These are phyloP conservation scores for Phylloscopus trochilus DNA, from an alignment of 2,113 vertebrate species.

Conservation along the genomic window DNA sequence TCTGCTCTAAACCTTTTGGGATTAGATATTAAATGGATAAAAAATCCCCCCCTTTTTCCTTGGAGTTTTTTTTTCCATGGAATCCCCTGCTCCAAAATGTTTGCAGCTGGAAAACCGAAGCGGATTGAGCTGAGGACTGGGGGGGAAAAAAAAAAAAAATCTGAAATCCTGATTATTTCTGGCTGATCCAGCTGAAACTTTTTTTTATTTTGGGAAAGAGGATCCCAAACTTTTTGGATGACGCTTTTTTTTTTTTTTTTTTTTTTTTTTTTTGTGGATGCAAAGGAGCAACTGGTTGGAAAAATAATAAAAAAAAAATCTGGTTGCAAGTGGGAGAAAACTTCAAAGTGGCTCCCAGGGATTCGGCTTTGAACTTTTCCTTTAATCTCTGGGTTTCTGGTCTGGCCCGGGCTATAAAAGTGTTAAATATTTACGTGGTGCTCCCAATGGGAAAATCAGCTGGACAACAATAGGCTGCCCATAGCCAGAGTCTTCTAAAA, in stretches of 20 bases:
- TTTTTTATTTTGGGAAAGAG: neutral
- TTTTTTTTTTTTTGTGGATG: neutral
- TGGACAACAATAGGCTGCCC: conserved; percentile 31
- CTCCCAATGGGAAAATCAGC: conserved; percentile 43
- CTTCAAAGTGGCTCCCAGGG: neutral
- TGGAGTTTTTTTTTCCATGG: neutral
- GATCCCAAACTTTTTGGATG: neutral
- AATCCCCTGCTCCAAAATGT: neutral
- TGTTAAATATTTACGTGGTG: neutral
- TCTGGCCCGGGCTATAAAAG: neutral
- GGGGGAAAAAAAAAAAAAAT: neutral
- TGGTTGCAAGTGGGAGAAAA: neutral
- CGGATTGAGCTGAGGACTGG: neutral
- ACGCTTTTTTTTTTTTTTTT: neutral
- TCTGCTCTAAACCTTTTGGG: conserved; percentile 27
- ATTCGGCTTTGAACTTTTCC: conserved; percentile 22
- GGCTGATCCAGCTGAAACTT: neutral
- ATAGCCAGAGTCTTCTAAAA: neutral
- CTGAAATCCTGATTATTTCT: neutral
- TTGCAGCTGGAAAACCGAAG: neutral
- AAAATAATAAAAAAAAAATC: neutral
- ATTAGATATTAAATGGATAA: neutral
- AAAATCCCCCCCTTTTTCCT: neutral
- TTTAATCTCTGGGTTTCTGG: neutral
- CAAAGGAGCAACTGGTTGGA: neutral